Percentiles rank a stretch among this genome's conserved stretches.
These are phyloP conservation scores for Ormyrus labotus DNA, from an alignment of 2,888 invertebrate species.

Conservation along the genomic window DNA sequence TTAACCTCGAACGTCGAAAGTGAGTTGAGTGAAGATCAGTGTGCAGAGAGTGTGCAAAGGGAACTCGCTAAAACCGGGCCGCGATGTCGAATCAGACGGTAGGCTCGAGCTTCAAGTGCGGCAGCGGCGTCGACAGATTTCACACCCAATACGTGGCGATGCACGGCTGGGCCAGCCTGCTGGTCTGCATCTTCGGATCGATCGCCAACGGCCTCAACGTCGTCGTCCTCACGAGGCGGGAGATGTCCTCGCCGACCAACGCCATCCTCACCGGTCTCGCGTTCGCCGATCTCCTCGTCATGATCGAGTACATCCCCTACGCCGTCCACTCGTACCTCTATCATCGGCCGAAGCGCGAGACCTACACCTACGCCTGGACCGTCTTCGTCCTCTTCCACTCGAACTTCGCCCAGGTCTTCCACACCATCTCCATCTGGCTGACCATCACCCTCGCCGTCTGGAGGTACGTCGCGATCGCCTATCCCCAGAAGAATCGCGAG, in stretches of 20 bases:
- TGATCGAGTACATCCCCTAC: slow-evolving; percentile 95
- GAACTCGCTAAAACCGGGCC: not conserved
- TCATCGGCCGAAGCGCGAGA: slow-evolving; percentile 76
- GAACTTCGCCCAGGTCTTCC: slow-evolving; percentile 90
- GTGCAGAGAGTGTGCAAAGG: too few relatives aligned
- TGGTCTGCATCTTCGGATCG: slow-evolving; percentile 93
- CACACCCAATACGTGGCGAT: slow-evolving; percentile 82
- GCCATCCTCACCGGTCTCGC: slow-evolving; percentile 93
- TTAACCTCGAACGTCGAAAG: too few relatives aligned
- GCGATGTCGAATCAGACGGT: slow-evolving; percentile 21
- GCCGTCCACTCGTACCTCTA: slow-evolving; percentile 88
- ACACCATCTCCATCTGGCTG: slow-evolving; percentile 94
- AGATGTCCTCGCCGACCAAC: slow-evolving; percentile 95
- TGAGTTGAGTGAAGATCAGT: too few relatives aligned
- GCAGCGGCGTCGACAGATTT: slow-evolving; percentile 80
- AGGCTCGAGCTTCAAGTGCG: slow-evolving; percentile 76
- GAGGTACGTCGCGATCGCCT: slow-evolving; percentile 91
- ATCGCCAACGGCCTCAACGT: slow-evolving; percentile 95
- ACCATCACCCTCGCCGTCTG: slow-evolving; percentile 95
- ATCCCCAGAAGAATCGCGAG: slow-evolving; percentile 86
- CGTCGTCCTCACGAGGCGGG: slow-evolving; percentile 90
- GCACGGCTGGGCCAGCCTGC: slow-evolving; percentile 90
- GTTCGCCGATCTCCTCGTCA: slow-evolving; percentile 94
- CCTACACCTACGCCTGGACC: slow-evolving; percentile 85
- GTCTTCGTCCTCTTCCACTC: slow-evolving; percentile 93